These are phyloP conservation scores for Stylophora pistillata DNA, from an alignment of 64 coral and sea anemone species.

Conservation along the genomic window DNA sequence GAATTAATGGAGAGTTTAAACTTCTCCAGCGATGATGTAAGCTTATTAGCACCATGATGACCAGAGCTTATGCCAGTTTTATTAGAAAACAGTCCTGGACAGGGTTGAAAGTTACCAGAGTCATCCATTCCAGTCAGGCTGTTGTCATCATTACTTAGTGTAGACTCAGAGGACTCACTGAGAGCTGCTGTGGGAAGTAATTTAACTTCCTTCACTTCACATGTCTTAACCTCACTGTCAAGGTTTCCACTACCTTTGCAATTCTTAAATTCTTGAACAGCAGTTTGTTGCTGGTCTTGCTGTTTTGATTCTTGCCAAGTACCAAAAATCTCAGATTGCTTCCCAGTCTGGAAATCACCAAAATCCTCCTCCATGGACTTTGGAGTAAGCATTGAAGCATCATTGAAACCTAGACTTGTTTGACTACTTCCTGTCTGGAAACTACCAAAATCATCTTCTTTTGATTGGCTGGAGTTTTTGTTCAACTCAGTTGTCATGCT, in stretches of 20 bases:
- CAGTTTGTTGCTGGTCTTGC: not conserved
- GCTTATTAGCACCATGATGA: not conserved
- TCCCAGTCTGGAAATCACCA: conserved; percentile 55
- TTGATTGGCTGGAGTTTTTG: not conserved
- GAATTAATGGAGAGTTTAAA: conserved; percentile 13
- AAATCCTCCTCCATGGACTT: conserved; percentile 23
- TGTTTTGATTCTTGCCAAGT: not conserved
- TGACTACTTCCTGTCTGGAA: not conserved
- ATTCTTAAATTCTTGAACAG: not conserved
- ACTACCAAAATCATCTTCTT: not conserved
- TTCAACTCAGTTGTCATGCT: not conserved
- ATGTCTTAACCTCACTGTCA: not conserved
- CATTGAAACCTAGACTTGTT: not conserved
- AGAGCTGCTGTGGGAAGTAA: not conserved
- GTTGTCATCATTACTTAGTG: conserved; percentile 1
- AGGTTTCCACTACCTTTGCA: not conserved
- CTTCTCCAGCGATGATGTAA: conserved; percentile 4
- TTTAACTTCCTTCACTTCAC: not conserved
- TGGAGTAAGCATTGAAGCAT: not conserved
- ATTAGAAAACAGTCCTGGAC: conserved; percentile 2
- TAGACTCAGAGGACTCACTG: not conserved
- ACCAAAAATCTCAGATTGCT: not conserved
- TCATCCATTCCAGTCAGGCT: not conserved
- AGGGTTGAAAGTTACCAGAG: conserved; percentile 60
- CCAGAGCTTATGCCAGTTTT: not conserved